Evolutionary conservation across 1,140 invertebrate genomes (phyloP), one percentile per base, ranked within the genome.

Genomic region (Nasonia vitripennis): DNA sequence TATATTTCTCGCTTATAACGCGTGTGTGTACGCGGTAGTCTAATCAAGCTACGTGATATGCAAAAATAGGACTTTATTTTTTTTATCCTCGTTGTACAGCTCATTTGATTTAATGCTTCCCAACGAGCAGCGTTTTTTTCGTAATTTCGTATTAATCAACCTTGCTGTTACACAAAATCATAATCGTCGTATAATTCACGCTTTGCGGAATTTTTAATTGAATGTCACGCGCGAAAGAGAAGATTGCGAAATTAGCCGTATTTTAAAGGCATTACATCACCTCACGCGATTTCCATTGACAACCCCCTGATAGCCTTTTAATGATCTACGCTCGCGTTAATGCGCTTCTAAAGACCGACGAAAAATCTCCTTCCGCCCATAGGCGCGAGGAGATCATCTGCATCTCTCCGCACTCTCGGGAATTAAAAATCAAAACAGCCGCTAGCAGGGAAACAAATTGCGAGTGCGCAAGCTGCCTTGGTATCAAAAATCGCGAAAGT

Each of bases 11-110:
- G 51, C 11, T 12, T 51, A 27, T 17, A 70, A 70, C 6, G 48
- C 17, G 10, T n/a, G 23, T n/a, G 48, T 5, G 34, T 20, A 27
- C 9, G 71, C 68, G 71, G 78, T 78, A 71, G 78, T 74, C 73
- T 80, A 48, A 81, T 85, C 71, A 85, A 85, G 80, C n/a, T 34
- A 78, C 67, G 48, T 85, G 83, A 85, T 85, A 85, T 51, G 67
- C 83, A 80, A 80, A 80, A 85, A 80, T 79, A 4, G 23, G 9
- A 20, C n/a, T 62, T 62, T 62, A 20, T 62, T 62, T 20, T 20
- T 62, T 20, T 62, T 17, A 5, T 62, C 7, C 6, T 41, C 41
- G 41, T 7, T 37, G 9, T 10, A 45, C 0, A 5, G 10, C 41
- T 45, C 41, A 7, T 45, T 37, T 37, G 34, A 17, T 55, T 55